Evolutionary conservation across 2,797 vertebrate species (phyloP), one percentile per base, ranked within the genome.

Genomic region (Amphiprion clarkii): DNA sequence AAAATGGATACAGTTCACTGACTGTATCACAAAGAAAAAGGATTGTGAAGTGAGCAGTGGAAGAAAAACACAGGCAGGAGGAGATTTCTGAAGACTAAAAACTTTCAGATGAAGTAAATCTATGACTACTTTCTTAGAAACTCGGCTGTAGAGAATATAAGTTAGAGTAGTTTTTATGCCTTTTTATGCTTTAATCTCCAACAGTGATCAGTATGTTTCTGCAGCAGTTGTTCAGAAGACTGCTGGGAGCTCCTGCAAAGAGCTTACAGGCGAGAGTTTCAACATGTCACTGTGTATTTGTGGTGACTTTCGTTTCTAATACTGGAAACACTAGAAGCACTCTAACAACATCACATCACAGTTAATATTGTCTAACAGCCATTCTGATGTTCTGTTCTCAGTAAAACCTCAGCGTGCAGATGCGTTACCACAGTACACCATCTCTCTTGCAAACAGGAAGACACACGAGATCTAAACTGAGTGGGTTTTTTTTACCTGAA

Each of bases 401-500:
- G 79, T 72, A 90, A 92, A 92, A 88, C 90, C 92, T 86, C 91
- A 86, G 52, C 2, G 23, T 65, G 71, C 68, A 3, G 78, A 86
- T 78, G 72, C 65, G 63, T 36, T 49, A 75, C 76, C 54, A 27
- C 73, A 79, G 40, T 61, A 67, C 54, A 56, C 31, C 1, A 0
- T 36, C 44, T 56, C 17, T n/a, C 62, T 77, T 79, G 76, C 61
- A 77, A 87, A 92, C 88, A 92, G 91, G 89, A 92, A 92, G 86
- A 55, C 54, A 71, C 61, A 71, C 33, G 1, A 64, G 46, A 44
- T 64, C 21, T 75, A 62, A 67, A 74, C 6, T 31, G 3, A 48
- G 42, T 1, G 1, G 0, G 4, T 46, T 42, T 46, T 25, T 65
- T 44, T 63, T 3, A 48, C 46, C n/a, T 83, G 49, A 48, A 40